Evolutionary conservation across 2,888 invertebrate genomes (phyloP), one percentile per base, ranked within the genome.

Genomic region (Sinohyriopsis cumingii): DNA sequence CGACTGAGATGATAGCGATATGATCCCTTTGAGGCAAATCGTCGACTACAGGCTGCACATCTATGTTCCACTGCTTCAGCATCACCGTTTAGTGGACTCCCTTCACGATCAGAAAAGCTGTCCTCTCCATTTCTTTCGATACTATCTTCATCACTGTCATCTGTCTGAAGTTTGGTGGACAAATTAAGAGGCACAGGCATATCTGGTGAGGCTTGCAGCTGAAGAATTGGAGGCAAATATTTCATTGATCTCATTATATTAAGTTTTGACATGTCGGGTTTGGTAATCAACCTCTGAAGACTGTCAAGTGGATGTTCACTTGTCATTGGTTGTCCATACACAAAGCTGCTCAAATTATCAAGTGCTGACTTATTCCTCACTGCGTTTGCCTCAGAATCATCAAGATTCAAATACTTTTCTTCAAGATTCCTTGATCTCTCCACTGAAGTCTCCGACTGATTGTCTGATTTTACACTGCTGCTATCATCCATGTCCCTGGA

Each of bases 21-120:
- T 19, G 98, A 97, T 68, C 97, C 98, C 91, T 97, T 98, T 59
- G 98, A 97, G 82, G 96, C 96, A 90, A 98, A 98, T 45, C 96
- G 96, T 33, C 88, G 75, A 67, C 85, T 87, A 73, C 89, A 89
- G 12, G 87, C 87, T 5, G 84, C 84, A 75, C 89, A 89, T 55
- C 83, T 81, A 71, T 85, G 85, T 60, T 85, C 87, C 19, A 76
- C 64, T 53, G 72, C 70, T 54, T 84, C 85, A 24, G 82, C 82
- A 65, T 85, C 85, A 67, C 82, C 82, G 59, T 79, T 82, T 33
- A 76, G 73, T 20, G 76, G 76, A 69, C 81, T 82, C 3, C 73
- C 75, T 63, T 79, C 79, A 24, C 73, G 81, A 55, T 79, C 80
- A 0, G 82, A 82, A 19, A 81, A 74, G 56, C 77, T 69, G 55